Evolutionary conservation across 2,797 vertebrate genomes (phyloP).

Genomic region (Chelidonichthys spinosus): DNA sequence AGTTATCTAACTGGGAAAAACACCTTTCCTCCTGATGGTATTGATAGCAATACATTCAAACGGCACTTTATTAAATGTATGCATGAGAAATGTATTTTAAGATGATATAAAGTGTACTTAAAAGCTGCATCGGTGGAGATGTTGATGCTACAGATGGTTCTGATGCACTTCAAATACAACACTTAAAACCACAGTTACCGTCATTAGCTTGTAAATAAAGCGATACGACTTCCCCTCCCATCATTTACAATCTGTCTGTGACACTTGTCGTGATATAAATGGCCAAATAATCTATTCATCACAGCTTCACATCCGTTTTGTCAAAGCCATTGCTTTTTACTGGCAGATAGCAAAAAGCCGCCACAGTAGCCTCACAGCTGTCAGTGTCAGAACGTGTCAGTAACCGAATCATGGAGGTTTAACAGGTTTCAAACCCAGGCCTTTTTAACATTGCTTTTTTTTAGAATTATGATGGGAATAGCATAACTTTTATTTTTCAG

Average conservation of each 20-base stretch:
- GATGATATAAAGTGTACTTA: not conserved
- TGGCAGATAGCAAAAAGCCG: slow-evolving; percentile 43
- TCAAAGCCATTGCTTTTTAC: slow-evolving; percentile 40
- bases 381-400: slow-evolving; percentile 19
- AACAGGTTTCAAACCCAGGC: not conserved
- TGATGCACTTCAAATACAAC: not conserved
- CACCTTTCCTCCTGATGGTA: not conserved
- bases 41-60: not conserved
- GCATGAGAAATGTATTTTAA: not conserved
- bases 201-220: slow-evolving; percentile 12
- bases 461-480: not conserved
- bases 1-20: not conserved
- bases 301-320: slow-evolving; percentile 20
- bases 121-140: not conserved
- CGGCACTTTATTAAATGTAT: not conserved
- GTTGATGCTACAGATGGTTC: slow-evolving; percentile 8
- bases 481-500: not conserved
- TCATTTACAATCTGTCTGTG: not conserved
- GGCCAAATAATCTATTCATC: slow-evolving; percentile 35
- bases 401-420: slow-evolving; percentile 25
- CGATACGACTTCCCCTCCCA: not conserved
- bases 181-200: slow-evolving; percentile 1
- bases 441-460: not conserved
- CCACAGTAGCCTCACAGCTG: slow-evolving; percentile 46
- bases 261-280: slow-evolving; percentile 4